Percentiles rank a stretch among this genome's conserved stretches.
phyloP scores from a whole-genome alignment of 2,888 invertebrate species.

The Nycteola revayana region DNA sequence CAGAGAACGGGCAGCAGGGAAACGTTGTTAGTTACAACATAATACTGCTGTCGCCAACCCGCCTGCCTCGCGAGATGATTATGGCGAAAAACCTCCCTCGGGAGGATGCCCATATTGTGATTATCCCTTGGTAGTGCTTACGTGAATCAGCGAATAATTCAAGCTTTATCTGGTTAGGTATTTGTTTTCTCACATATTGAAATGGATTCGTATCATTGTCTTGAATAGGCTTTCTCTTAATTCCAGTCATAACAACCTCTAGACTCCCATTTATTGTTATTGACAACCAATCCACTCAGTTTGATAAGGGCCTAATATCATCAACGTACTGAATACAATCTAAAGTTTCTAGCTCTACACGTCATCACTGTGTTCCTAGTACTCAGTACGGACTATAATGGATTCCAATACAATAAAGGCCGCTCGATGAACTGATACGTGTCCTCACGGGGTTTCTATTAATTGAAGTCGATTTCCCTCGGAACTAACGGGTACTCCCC shows the following conservation, averaged over 20 bases:
- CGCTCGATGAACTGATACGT: slow-evolving; percentile 19
- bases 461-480: slow-evolving; percentile 35
- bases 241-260: slow-evolving; percentile 23
- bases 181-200: no score
- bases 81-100: no score
- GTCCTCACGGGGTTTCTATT: slow-evolving; percentile 22
- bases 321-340: no score
- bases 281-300: slow-evolving; percentile 24
- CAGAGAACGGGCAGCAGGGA: no score
- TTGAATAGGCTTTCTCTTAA: slow-evolving; percentile 26
- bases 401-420: slow-evolving; percentile 13
- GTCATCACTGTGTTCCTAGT: slow-evolving; percentile 7
- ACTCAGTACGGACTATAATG: slow-evolving; percentile 2
- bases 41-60: no score
- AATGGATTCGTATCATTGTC: slow-evolving; percentile 17
- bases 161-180: no score
- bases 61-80: no score
- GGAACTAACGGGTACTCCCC: slow-evolving; percentile 21
- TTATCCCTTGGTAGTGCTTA: no score
- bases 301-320: slow-evolving; percentile 23
- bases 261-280: slow-evolving; percentile 26
- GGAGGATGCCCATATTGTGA: no score
- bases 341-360: slow-evolving; percentile 10
- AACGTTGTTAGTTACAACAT: no score
- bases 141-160: no score